Percentiles rank a stretch among this genome's conserved stretches.
phyloP scores from a whole-genome alignment of 2,113 vertebrate genomes.

The Anser brachyrhynchus region DNA sequence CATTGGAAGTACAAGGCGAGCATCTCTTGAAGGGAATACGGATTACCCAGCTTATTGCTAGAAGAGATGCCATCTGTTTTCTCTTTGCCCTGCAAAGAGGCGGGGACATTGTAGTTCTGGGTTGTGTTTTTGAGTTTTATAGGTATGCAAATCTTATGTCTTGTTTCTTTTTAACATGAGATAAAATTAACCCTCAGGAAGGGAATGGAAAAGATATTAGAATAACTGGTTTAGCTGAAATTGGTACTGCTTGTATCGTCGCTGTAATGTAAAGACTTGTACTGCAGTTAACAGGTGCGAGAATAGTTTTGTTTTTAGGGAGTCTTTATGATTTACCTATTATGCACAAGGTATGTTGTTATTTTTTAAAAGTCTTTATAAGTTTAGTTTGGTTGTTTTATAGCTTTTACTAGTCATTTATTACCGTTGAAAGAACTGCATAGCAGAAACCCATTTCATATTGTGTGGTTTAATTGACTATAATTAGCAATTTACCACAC shows the following conservation, averaged over 20 bases:
- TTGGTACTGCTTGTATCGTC: not conserved
- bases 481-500: slow-evolving; percentile 30
- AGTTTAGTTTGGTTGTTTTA: not conserved
- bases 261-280: not conserved
- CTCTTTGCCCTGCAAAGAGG: not conserved
- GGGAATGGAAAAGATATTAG: not conserved
- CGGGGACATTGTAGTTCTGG: not conserved
- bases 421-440: rapidly evolving
- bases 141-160: not conserved
- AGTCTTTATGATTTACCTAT: not conserved
- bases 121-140: not conserved
- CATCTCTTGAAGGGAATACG: not conserved
- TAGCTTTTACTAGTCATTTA: not conserved
- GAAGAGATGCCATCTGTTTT: not conserved
- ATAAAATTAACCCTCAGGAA: not conserved
- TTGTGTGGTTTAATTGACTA: slow-evolving; percentile 14
- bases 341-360: not conserved
- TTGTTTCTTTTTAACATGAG: not conserved
- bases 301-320: not conserved
- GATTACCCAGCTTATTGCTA: not conserved
- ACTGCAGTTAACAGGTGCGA: not conserved
- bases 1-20: not conserved
- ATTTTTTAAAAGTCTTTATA: not conserved
- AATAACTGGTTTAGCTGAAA: not conserved
- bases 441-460: not conserved